A percentile compares a stretch with the other conserved stretches of the same genome.
phyloP scores from a whole-genome alignment of 2,797 vertebrate genomes.

The Borostomias antarcticus region DNA sequence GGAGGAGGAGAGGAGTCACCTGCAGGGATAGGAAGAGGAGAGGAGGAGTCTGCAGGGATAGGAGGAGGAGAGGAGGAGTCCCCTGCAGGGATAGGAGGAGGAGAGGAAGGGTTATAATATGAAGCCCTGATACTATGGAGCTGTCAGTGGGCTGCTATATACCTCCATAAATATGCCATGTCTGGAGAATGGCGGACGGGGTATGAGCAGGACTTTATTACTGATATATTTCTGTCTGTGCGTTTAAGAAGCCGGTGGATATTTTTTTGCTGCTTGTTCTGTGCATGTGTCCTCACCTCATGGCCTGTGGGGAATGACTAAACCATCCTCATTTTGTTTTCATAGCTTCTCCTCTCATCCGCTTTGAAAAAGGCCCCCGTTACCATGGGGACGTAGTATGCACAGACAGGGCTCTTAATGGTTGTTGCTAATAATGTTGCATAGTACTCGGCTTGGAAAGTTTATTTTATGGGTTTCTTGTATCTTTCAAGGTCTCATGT shows the following conservation, averaged over 20 bases:
- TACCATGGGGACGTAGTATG: background rate
- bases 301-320: background rate
- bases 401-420: background rate
- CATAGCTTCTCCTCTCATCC: background rate
- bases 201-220: background rate
- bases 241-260: background rate
- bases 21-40: background rate
- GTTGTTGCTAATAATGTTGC: background rate
- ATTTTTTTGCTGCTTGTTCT: too few relatives aligned
- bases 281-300: background rate
- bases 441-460: background rate
- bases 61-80: too few relatives aligned
- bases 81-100: background rate
- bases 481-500: constrained; percentile 17
- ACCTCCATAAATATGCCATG: background rate
- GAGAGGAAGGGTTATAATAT: background rate
- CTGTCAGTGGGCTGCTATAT: background rate
- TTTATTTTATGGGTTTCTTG: constrained; percentile 20
- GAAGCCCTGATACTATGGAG: background rate
- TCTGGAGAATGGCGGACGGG: background rate
- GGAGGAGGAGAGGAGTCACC: background rate
- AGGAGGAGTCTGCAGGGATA: too few relatives aligned
- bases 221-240: constrained; percentile 3
- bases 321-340: background rate
- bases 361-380: constrained; percentile 9